These are phyloP conservation scores for Drosophila histrio DNA, from an alignment of 2,888 invertebrate species.

Conservation along the genomic window DNA sequence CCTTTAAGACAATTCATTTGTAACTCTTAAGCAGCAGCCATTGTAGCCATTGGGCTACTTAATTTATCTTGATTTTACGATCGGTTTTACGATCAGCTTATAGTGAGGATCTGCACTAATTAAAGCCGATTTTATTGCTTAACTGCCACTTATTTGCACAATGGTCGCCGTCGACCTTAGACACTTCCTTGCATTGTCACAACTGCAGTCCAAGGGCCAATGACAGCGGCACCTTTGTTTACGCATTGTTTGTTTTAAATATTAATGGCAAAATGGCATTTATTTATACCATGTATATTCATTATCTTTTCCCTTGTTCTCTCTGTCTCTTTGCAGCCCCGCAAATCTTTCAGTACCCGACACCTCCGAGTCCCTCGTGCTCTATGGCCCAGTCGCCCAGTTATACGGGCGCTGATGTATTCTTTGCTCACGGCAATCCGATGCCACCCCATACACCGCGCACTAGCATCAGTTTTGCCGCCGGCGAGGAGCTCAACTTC, in stretches of 20 bases:
- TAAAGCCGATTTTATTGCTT: constrained; percentile 39
- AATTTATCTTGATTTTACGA: constrained; percentile 8
- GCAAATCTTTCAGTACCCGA: constrained; percentile 83
- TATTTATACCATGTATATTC: constrained; percentile 38
- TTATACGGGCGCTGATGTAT: constrained; percentile 81
- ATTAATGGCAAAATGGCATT: constrained; percentile 6
- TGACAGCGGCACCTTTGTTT: constrained; percentile 64
- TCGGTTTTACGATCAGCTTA: constrained; percentile 47
- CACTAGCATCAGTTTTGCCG: constrained; percentile 80
- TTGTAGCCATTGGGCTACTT: neutral
- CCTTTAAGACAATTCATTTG: neutral
- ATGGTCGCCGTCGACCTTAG: constrained; percentile 54
- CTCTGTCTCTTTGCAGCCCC: constrained; percentile 74
- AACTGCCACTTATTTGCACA: constrained; percentile 17
- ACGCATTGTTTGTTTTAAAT: neutral
- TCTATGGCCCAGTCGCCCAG: constrained; percentile 77
- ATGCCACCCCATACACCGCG: constrained; percentile 79
- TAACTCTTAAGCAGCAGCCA: neutral
- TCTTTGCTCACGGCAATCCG: constrained; percentile 81
- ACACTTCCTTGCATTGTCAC: constrained; percentile 72
- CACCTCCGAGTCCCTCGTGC: constrained; percentile 84
- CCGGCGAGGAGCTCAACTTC: constrained; percentile 81
- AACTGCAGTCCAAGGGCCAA: constrained; percentile 33
- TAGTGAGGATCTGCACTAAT: constrained; percentile 41
- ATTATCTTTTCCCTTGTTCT: constrained; percentile 8